Evolutionary conservation across 2,113 vertebrate species (phyloP).

Genomic region (Limanda limanda): DNA sequence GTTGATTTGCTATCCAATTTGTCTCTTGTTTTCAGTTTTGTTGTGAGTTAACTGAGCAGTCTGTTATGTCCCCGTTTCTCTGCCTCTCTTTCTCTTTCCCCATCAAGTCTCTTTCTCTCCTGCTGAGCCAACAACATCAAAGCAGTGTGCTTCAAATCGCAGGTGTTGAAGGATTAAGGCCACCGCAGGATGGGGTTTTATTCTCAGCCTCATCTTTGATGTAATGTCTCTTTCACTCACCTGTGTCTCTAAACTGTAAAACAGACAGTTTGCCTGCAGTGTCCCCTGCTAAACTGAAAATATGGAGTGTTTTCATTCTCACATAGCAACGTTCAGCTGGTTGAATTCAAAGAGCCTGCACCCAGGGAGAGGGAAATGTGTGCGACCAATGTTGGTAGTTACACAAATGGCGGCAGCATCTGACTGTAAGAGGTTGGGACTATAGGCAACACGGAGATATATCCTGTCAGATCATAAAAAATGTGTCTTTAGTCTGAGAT

Average conservation of each 20-base stretch:
- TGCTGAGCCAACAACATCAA: conserved; percentile 74
- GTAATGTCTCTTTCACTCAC: conserved; percentile 70
- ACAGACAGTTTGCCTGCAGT: conserved; percentile 29
- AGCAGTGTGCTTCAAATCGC: conserved; percentile 77
- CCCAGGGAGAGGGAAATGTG: neutral
- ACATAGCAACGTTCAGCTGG: neutral
- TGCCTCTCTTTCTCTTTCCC: conserved; percentile 27
- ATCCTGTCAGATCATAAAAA: neutral
- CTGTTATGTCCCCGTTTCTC: conserved; percentile 48
- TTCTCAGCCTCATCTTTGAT: conserved; percentile 80
- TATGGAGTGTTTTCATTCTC: conserved; percentile 21
- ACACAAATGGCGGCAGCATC: conserved; percentile 6
- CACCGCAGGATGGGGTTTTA: conserved; percentile 73
- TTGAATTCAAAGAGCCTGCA: conserved; percentile 2
- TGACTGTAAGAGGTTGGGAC: neutral
- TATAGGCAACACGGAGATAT: neutral
- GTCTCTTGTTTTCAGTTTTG: conserved; percentile 41
- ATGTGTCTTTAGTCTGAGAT: neutral
- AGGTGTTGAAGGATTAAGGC: conserved; percentile 85
- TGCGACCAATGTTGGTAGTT: conserved; percentile 1
- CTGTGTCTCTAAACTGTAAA: conserved; percentile 59
- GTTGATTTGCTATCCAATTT: conserved; percentile 27
- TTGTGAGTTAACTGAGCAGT: conserved; percentile 43
- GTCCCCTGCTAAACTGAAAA: conserved; percentile 42
- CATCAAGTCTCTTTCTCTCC: conserved; percentile 60